Base-by-base conservation (phyloP, 2,113 vertebrate genomes). In the Cercocebus atys region DNA sequence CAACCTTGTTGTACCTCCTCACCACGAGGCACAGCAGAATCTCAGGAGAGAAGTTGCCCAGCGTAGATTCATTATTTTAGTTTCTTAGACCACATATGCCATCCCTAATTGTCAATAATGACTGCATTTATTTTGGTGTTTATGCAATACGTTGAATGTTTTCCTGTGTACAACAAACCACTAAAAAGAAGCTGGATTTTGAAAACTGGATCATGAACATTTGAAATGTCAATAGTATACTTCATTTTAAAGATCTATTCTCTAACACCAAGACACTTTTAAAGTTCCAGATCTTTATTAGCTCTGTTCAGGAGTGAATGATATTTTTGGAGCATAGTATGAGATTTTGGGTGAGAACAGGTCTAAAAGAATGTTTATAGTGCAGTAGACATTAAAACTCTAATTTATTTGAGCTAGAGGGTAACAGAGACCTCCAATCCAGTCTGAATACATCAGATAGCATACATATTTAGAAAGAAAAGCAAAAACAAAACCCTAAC, bases 201-300 rank as follows among this genome's bases (percentile, higher is more conserved):
- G 40, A 40, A 95, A 85, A 83, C 3, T 50, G 35, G 20, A 82
- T 64, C 61, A 13, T 55, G 22, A 40, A 66, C 20, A 45, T 61
- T 94, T 90, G 92, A 95, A 96, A 84, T 88, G 40, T 70, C 72
- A 85, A 78, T 38, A 66, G 6, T 84, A 72, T 1, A 40, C 38
- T 84, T n/a, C 14, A 11, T 72, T 88, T 32, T 93, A 35, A 52
- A 72, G 43, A 78, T 57, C 83, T 38, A 1, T 66, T 87, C 47
- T 66, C 14, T 84, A 66, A 92, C 43, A 70, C 16, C 22, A 50
- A 70, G 25, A 45, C 68, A 50, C 55, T 83, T 88, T 88, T 32
- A 32, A 85, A 72, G 12, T 89, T 88, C 20, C 23, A 45, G 50
- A 38, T 3, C 64, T 97, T 87, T 88, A 76, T 83, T 80, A 81